These are phyloP conservation scores for Clarias batrachus DNA, from an alignment of 2,113 vertebrate species.

Conservation along the genomic window DNA sequence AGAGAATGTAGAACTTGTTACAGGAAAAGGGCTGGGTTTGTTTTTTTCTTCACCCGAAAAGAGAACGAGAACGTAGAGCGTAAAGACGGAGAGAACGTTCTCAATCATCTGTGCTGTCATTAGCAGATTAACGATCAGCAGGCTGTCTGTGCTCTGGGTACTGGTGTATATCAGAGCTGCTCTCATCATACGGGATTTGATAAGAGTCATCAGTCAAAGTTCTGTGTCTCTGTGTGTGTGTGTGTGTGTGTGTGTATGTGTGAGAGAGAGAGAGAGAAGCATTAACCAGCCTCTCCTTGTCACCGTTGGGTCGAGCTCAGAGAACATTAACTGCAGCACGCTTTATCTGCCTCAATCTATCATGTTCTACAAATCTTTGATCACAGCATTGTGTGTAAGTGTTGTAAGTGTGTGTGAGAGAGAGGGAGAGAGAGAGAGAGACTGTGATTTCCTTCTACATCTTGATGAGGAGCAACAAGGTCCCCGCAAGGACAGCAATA, in stretches of 20 bases:
- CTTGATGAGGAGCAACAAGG: neutral
- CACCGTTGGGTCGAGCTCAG: constrained; percentile 18
- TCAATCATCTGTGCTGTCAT: constrained; percentile 20
- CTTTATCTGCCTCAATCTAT: constrained; percentile 34
- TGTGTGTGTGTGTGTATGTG: constrained; percentile 8
- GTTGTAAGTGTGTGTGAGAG: neutral
- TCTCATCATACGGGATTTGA: constrained; percentile 51
- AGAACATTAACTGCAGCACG: constrained; percentile 41
- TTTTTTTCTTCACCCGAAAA: neutral
- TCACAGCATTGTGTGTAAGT: constrained; percentile 14
- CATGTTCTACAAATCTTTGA: constrained; percentile 37
- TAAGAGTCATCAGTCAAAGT: constrained; percentile 47
- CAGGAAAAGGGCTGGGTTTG: neutral
- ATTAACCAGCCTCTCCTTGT: constrained; percentile 30
- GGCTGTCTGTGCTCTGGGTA: constrained; percentile 29
- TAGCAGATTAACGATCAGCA: constrained; percentile 29
- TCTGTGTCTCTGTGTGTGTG: neutral
- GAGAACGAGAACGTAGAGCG: neutral
- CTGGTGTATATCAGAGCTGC: constrained; percentile 44
- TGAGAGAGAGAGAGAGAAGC: neutral
- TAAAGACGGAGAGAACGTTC: constrained; percentile 4
- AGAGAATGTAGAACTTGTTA: neutral
- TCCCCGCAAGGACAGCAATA: neutral
- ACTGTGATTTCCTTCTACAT: neutral
- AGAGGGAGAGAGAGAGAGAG: neutral